Evolutionary conservation across 2,113 vertebrate genomes (phyloP), one percentile per base, ranked within the genome.

Genomic region (Hippocampus comes): DNA sequence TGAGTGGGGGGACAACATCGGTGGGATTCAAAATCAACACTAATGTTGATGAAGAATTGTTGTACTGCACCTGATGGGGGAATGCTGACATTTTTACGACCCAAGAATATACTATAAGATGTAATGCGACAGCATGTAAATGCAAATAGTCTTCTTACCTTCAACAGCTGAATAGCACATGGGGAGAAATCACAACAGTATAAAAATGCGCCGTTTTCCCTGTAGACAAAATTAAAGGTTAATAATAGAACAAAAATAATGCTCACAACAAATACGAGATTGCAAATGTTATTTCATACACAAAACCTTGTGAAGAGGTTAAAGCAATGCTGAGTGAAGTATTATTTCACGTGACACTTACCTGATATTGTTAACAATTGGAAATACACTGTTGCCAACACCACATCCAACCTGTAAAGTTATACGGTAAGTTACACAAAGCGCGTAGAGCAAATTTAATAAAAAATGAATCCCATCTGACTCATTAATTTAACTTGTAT

Each of bases 151-250:
- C 20, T 66, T 25, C 67, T 89, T 92, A 97, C 95, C 94, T 94
- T 96, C 61, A 97, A 90, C 72, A 97, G 89, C 74, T 94, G 92
- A 84, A 97, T 90, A 30, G 95, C 95, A 86, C 77, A 85, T 68
- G 92, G 85, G 70, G 95, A 95, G 88, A 98, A 97, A 91, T 98
- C 95, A 92, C 95, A 98, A 80, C 95, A 97, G 89, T 95, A 97
- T 1, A 98, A 82, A 89, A 97, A 98, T 46, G 88, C 86, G 68
- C 90, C 87, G 55, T 89, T 91, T 77, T 83, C 79, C 82, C 92
- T 93, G 83, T 89, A 89, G 90, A 83, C 80, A 82, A 92, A 7
- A 72, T 21, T 17, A 5, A 34, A 63, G n/a, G 30, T 5, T 38
- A 63, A 63, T 63, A n/a, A 56, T 2, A 42, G 7, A 65, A 21